Evolutionary conservation across 2,113 vertebrate genomes (phyloP).

Genomic region (Pelodiscus sinensis): DNA sequence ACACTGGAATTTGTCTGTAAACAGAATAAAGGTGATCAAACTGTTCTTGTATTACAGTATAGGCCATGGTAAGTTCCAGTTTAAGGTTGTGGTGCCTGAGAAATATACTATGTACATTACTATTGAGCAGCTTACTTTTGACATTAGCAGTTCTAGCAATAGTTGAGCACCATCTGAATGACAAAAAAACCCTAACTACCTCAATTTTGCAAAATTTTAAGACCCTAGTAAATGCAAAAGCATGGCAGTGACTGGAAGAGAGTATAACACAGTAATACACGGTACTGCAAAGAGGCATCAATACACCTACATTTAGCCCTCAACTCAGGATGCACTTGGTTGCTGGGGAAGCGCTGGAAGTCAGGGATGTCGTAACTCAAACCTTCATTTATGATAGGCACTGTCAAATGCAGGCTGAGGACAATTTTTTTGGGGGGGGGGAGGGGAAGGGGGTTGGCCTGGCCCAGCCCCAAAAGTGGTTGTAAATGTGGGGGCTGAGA

Average conservation of each 20-base stretch:
- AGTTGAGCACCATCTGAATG: neutral
- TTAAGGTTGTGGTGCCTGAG: neutral
- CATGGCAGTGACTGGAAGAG: neutral
- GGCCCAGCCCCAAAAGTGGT: too few species aligned
- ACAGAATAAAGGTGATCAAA: neutral
- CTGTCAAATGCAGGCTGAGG: too few species aligned
- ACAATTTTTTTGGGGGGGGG: too few species aligned
- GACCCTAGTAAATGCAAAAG: neutral
- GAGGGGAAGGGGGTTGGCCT: too few species aligned
- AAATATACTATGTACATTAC: neutral
- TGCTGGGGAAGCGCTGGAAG: too few species aligned
- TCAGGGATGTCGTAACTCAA: too few species aligned
- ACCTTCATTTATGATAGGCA: too few species aligned
- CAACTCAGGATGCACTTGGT: too few species aligned
- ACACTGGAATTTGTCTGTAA: neutral
- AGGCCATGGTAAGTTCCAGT: neutral
- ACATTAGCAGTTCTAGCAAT: neutral
- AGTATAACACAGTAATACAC: neutral
- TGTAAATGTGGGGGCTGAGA: too few species aligned
- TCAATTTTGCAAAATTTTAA: neutral
- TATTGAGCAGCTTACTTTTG: neutral
- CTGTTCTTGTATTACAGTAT: neutral
- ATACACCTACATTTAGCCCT: neutral
- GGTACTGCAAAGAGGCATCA: neutral
- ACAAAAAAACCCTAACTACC: neutral